Evolutionary conservation across 2,888 invertebrate species (phyloP).

Genomic region (Platycnemis pennipes): DNA sequence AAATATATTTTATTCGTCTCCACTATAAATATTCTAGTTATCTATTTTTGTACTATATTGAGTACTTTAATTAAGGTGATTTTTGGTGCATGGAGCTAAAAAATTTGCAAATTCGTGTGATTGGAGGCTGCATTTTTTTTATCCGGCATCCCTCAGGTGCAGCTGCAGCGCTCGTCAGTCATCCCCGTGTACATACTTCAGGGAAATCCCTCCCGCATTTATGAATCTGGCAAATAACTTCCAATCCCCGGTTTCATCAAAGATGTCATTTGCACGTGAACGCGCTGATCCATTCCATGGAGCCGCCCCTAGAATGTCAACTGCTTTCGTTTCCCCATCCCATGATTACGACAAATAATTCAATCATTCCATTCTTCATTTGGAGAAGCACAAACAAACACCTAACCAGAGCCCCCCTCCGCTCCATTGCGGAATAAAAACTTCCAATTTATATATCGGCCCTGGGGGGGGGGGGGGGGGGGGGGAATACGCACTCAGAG

Average conservation of each 20-base stretch:
- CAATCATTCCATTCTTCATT: background rate
- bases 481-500: background rate
- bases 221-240: background rate
- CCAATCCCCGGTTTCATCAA: background rate
- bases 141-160: too few species aligned
- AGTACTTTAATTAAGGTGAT: too few species aligned
- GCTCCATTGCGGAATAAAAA: background rate
- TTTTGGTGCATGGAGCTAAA: too few species aligned
- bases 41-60: too few species aligned
- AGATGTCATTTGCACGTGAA: background rate
- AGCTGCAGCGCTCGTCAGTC: background rate
- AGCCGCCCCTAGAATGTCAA: background rate
- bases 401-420: background rate
- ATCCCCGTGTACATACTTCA: background rate
- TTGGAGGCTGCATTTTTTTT: too few species aligned
- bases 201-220: background rate
- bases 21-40: too few species aligned
- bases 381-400: background rate
- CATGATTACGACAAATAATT: conserved; percentile 3
- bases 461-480: background rate
- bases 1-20: too few species aligned
- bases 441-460: background rate
- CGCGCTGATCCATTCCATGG: background rate
- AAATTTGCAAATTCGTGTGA: too few species aligned
- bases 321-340: background rate